A percentile compares a stretch with the other conserved stretches of the same genome.
phyloP scores from a whole-genome alignment of 2,888 invertebrate species.

The Drosophila macrospina region DNA sequence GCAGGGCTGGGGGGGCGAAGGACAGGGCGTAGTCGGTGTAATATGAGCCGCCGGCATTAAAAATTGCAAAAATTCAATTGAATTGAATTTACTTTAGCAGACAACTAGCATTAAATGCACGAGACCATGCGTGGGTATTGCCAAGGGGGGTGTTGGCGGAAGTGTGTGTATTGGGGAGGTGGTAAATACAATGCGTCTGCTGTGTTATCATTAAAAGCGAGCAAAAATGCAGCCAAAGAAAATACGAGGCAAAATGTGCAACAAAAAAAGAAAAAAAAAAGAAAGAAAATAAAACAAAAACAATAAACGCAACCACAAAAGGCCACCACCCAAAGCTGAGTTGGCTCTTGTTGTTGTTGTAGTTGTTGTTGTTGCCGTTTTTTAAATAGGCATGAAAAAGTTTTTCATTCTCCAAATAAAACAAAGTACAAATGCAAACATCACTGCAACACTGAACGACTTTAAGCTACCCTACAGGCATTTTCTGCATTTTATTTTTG shows the following conservation, averaged over 20 bases:
- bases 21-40: conserved; percentile 61
- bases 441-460: conserved; percentile 4
- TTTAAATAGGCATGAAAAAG: conserved; percentile 69
- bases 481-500: background rate
- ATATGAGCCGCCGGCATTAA: conserved; percentile 73
- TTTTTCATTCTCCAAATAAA: conserved; percentile 43
- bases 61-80: conserved; percentile 81
- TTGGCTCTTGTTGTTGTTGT: no score
- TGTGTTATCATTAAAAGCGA: conserved; percentile 79
- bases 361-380: conserved; percentile 46
- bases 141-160: background rate
- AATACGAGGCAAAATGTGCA: conserved; percentile 50
- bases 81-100: conserved; percentile 82
- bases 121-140: conserved; percentile 49
- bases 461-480: conserved; percentile 12
- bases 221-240: conserved; percentile 74
- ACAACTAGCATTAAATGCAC: conserved; percentile 44
- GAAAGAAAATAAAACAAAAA: conserved; percentile 41
- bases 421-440: conserved; percentile 26
- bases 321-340: conserved; percentile 67
- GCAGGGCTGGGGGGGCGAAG: conserved; percentile 3
- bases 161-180: background rate
- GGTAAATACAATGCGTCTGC: conserved; percentile 62
- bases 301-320: conserved; percentile 74
- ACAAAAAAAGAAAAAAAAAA: no score